Conservation (phyloP, 2,888 invertebrate species). For the Drosophila subquinaria region DNA sequence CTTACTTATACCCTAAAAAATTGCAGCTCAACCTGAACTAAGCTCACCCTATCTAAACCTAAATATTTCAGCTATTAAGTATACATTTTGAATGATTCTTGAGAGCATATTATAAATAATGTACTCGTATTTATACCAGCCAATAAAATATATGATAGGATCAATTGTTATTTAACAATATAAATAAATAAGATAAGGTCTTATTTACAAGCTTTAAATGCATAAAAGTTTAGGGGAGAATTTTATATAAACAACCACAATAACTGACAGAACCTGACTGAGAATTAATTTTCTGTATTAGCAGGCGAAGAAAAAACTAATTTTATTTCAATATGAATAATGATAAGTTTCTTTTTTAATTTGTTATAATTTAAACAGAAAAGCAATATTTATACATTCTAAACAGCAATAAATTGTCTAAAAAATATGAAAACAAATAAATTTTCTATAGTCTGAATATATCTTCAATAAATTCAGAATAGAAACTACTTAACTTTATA, state of each 20-base stretch:
- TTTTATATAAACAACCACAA: neutral
- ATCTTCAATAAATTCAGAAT: neutral
- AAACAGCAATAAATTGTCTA: neutral
- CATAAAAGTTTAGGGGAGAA: neutral
- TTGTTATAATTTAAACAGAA: neutral
- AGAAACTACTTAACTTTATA: neutral
- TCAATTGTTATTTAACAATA: neutral
- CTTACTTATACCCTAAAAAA: neutral
- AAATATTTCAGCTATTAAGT: neutral
- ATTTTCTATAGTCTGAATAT: neutral
- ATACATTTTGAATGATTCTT: neutral
- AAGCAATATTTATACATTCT: neutral
- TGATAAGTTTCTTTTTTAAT: neutral
- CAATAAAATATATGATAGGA: neutral
- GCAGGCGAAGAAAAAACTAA: neutral
- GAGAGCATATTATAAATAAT: neutral
- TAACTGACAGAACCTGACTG: neutral
- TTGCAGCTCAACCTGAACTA: neutral
- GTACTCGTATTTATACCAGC: neutral
- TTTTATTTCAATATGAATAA: neutral
- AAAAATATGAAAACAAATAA: neutral
- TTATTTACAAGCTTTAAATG: neutral
- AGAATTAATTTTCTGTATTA: neutral
- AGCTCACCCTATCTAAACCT: neutral
- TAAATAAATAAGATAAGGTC: neutral